Evolutionary conservation across 2,797 vertebrate genomes (phyloP), one percentile per base, ranked within the genome.

Genomic region (Botia kubotai): DNA sequence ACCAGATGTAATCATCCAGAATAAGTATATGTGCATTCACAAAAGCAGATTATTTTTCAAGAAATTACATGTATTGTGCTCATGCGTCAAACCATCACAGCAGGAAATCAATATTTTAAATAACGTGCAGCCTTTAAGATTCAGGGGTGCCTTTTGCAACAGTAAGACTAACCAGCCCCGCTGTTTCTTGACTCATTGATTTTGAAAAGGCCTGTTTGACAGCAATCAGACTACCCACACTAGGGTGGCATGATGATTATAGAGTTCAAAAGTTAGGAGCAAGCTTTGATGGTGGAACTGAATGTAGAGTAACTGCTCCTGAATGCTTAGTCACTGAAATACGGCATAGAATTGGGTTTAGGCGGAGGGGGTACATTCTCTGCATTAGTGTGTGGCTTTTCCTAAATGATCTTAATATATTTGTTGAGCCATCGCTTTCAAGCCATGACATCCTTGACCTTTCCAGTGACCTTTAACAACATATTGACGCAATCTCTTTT

Each of bases 381-480:
- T 4, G 17, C 60, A 57, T 33, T 33, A 86, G 76, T 60, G 69
- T 76, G 70, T 72, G 63, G 72, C 72, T 82, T 83, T 79, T 70
- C 52, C 75, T 62, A 72, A 77, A 81, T 79, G 53, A 70, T 80
- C 75, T 72, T 5, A 2, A 26, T 66, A 71, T 73, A 71, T 81
- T 76, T 55, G 65, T 14, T 26, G 52, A 19, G 19, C 23, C 39
- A 16, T 75, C 10, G 60, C 68, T 65, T 69, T 48, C 53, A 83
- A 39, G 71, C 72, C 23, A 69, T 2, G 36, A 55, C 72, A 76
- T 21, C 60, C 68, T 75, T 58, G 4, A 71, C 78, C 72, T 84
- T 84, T 84, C 60, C 23, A 3, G 6, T 72, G 82, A 80, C 77
- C 82, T 84, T 80, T 77, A 53, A 16, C 52, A 33, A 29, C 23